phyloP scores from a whole-genome alignment of 2,113 vertebrate species.

The Nothobranchius kuhntae region DNA sequence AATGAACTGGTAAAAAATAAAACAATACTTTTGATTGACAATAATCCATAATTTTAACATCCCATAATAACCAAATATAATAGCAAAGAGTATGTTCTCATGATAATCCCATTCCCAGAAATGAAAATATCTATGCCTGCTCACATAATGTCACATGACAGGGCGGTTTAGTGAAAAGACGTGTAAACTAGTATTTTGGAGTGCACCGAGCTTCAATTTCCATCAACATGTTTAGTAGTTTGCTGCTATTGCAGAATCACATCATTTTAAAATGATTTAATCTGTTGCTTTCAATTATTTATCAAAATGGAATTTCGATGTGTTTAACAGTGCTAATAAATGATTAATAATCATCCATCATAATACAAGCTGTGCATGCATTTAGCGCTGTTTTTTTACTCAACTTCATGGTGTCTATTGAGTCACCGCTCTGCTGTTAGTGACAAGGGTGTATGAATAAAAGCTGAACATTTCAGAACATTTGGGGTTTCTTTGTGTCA shows the following conservation, averaged over 20 bases:
- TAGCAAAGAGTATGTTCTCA: too few species aligned
- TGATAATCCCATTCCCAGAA: too few species aligned
- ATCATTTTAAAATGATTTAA: conserved; percentile 81
- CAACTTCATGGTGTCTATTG: neutral
- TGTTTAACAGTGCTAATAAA: conserved; percentile 71
- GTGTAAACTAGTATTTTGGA: conserved; percentile 25
- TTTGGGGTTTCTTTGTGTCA: conserved; percentile 17
- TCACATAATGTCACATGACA: neutral
- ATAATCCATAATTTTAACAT: too few species aligned
- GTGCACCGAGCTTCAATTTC: neutral
- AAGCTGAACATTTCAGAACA: neutral
- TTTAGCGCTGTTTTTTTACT: conserved; percentile 51
- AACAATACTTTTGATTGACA: too few species aligned
- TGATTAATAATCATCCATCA: neutral
- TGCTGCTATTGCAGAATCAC: conserved; percentile 45
- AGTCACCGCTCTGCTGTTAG: neutral
- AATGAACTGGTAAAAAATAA: too few species aligned
- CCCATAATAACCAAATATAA: too few species aligned
- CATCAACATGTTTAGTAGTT: conserved; percentile 13
- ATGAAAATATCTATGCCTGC: too few species aligned
- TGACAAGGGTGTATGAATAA: neutral
- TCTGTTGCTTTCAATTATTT: conserved; percentile 82
- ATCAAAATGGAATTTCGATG: conserved; percentile 85
- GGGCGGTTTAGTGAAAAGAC: conserved; percentile 39
- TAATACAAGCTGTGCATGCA: conserved; percentile 66